Percentiles rank a stretch among this genome's conserved stretches.
These are phyloP conservation scores for Lutraria rhynchaena DNA, from an alignment of 1,140 invertebrate species.

Conservation along the genomic window DNA sequence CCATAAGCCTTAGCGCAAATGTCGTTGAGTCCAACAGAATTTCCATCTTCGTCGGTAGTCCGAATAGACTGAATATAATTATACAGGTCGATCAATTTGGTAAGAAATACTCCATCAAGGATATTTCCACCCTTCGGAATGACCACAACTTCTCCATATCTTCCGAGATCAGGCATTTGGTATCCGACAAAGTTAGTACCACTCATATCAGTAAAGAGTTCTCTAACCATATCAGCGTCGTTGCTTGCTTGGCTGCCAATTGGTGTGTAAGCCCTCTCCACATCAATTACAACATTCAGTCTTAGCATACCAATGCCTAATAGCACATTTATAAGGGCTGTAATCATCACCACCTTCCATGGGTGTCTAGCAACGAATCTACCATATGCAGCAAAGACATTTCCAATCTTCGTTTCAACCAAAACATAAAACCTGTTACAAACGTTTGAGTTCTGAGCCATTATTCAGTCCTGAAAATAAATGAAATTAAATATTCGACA, in stretches of 20 bases:
- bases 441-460: too few relatives aligned
- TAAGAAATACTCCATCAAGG: not conserved
- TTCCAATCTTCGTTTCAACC: slow-evolving; percentile 25
- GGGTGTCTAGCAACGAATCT: slow-evolving; percentile 25
- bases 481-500: too few relatives aligned
- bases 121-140: slow-evolving; percentile 15
- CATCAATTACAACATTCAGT: slow-evolving; percentile 23
- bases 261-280: slow-evolving; percentile 7
- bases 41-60: slow-evolving; percentile 1
- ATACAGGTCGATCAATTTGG: not conserved
- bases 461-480: too few relatives aligned
- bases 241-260: slow-evolving; percentile 32
- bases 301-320: slow-evolving; percentile 61
- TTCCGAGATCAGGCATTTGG: not conserved
- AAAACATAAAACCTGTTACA: not conserved
- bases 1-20: slow-evolving; percentile 32
- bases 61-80: not conserved
- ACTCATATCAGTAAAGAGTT: slow-evolving; percentile 16
- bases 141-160: slow-evolving; percentile 5
- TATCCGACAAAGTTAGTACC: slow-evolving; percentile 8
- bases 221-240: slow-evolving; percentile 2
- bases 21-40: not conserved
- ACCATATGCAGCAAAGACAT: slow-evolving; percentile 17
- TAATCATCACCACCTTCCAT: slow-evolving; percentile 25
- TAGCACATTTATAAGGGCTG: slow-evolving; percentile 51